Conservation (phyloP, 1,140 invertebrate species). For the Penaeus japonicus region DNA sequence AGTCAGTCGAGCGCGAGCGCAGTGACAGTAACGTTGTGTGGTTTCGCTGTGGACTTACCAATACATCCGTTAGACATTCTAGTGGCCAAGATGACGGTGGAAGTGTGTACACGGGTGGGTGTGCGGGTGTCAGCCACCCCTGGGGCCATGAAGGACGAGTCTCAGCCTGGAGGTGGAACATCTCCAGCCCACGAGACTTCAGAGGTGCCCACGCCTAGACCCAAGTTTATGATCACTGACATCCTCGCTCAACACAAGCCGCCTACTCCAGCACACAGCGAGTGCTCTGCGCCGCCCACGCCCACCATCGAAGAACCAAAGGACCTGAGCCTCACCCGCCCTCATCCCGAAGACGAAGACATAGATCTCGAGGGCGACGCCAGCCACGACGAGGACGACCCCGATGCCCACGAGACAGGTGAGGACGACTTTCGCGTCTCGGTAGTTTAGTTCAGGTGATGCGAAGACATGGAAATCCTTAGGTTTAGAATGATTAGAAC, state of each 20-base stretch:
- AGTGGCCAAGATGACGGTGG: slow-evolving; percentile 43
- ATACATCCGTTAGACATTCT: no score
- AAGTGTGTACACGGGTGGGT: slow-evolving; percentile 49
- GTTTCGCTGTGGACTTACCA: not conserved
- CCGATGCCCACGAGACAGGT: slow-evolving; percentile 35
- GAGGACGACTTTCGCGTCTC: not conserved
- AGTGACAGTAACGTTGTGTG: slow-evolving; percentile 32
- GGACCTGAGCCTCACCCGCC: slow-evolving; percentile 37
- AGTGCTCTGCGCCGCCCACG: slow-evolving; percentile 17
- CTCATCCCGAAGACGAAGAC: slow-evolving; percentile 47
- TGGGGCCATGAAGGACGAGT: slow-evolving; percentile 41
- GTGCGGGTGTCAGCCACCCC: slow-evolving; percentile 49
- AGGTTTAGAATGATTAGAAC: no score
- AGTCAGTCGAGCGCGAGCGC: slow-evolving; percentile 51
- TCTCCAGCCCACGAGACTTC: slow-evolving; percentile 47
- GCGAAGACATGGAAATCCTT: no score
- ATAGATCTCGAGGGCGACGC: slow-evolving; percentile 51
- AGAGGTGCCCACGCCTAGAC: slow-evolving; percentile 44
- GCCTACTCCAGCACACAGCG: slow-evolving; percentile 26
- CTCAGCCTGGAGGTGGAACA: slow-evolving; percentile 31
- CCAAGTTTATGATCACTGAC: slow-evolving; percentile 52
- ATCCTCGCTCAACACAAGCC: slow-evolving; percentile 47
- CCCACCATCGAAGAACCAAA: slow-evolving; percentile 36
- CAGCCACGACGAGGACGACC: slow-evolving; percentile 44
- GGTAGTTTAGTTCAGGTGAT: not conserved